Percentiles rank a stretch among this genome's conserved stretches.
These are phyloP conservation scores for Scrobipalpa atriplicella DNA, from an alignment of 2,888 invertebrate genomes.

Conservation along the genomic window DNA sequence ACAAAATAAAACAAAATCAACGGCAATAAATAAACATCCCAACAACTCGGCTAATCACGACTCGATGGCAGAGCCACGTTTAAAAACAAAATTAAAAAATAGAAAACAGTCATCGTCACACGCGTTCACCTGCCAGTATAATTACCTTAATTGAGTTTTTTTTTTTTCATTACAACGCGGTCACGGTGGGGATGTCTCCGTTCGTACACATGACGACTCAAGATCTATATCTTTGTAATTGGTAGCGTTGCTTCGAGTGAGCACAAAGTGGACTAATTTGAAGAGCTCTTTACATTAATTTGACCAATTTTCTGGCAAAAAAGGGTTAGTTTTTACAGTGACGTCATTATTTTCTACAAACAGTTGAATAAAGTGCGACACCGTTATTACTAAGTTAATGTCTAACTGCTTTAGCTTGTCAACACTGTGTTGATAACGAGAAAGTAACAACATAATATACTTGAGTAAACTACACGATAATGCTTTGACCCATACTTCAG, in stretches of 20 bases:
- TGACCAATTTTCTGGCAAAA: slow-evolving; percentile 34
- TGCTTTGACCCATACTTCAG: background rate
- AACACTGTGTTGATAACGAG: no score
- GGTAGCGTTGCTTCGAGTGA: slow-evolving; percentile 43
- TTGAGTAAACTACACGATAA: slow-evolving; percentile 3
- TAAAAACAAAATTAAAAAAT: slow-evolving; percentile 36
- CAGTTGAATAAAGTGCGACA: no score
- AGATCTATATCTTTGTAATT: slow-evolving; percentile 62
- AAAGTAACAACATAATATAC: background rate
- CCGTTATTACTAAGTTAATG: no score
- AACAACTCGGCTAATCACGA: slow-evolving; percentile 26
- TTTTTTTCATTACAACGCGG: slow-evolving; percentile 42
- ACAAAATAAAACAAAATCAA: slow-evolving; percentile 23
- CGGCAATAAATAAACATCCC: slow-evolving; percentile 25
- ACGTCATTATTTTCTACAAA: slow-evolving; percentile 32
- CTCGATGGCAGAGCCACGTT: slow-evolving; percentile 24
- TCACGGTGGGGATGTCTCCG: slow-evolving; percentile 56
- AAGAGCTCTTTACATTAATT: slow-evolving; percentile 33
- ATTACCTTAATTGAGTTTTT: slow-evolving; percentile 64
- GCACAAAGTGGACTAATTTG: slow-evolving; percentile 41
- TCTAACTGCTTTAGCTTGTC: no score
- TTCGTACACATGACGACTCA: slow-evolving; percentile 38
- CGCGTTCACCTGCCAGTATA: slow-evolving; percentile 53
- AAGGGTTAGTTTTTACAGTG: slow-evolving; percentile 37
- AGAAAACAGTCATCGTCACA: slow-evolving; percentile 46